Evolutionary conservation across 2,797 vertebrate species (phyloP).

Genomic region (Staurois parvus): DNA sequence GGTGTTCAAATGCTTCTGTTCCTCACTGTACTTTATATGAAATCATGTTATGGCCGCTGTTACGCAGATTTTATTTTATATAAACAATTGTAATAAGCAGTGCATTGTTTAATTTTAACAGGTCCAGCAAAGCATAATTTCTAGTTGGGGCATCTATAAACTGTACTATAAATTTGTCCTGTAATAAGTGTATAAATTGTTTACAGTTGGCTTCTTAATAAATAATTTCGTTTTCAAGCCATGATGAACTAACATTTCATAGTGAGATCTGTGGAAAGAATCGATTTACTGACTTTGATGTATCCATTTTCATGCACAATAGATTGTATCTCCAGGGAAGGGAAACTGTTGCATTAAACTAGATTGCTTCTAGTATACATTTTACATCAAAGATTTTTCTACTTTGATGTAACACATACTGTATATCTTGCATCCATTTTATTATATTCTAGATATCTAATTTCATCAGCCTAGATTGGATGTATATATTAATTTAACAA

Average conservation of each 20-base stretch:
- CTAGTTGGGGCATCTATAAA: too few relatives aligned
- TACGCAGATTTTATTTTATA: too few relatives aligned
- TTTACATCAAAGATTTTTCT: background rate
- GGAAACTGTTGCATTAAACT: background rate
- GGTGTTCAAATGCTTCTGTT: too few relatives aligned
- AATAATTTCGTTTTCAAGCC: background rate
- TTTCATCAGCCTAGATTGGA: background rate
- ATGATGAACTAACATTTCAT: background rate
- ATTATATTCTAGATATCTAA: background rate
- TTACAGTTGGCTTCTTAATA: background rate
- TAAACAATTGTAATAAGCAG: too few relatives aligned
- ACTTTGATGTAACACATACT: background rate
- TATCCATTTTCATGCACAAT: background rate
- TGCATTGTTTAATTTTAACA: too few relatives aligned
- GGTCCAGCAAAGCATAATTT: too few relatives aligned
- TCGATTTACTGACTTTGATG: background rate
- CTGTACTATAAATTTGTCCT: background rate
- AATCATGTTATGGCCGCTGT: too few relatives aligned
- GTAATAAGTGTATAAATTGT: background rate
- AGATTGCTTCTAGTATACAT: background rate
- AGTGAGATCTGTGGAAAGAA: background rate
- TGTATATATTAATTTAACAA: background rate
- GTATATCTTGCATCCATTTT: background rate
- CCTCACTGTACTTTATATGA: too few relatives aligned
- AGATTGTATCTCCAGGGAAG: background rate